Conservation (phyloP, 92 coral and sea anemone genomes). For the Meandrina meandrites region DNA sequence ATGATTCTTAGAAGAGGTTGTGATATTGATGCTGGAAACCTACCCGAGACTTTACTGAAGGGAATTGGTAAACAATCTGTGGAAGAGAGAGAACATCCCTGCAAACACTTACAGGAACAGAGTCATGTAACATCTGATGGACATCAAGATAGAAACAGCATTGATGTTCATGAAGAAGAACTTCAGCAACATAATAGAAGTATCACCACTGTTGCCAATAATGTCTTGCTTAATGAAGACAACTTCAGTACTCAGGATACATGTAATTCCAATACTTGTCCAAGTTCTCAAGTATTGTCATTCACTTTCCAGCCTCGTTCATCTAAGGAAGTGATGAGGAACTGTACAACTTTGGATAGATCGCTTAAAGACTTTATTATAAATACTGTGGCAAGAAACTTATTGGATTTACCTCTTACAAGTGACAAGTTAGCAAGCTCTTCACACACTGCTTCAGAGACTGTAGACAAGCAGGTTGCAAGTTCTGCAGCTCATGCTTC, state of each 20-base stretch:
- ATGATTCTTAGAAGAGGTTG: conserved; percentile 77
- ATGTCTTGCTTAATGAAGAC: neutral
- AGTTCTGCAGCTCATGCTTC: neutral
- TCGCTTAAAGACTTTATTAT: conserved; percentile 72
- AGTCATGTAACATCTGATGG: neutral
- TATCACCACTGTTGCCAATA: neutral
- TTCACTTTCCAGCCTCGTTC: conserved; percentile 68
- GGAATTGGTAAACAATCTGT: neutral
- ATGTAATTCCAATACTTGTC: neutral
- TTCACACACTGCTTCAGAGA: conserved; percentile 6
- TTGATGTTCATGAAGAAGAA: neutral
- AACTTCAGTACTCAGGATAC: neutral
- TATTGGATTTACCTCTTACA: conserved; percentile 42
- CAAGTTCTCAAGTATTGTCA: neutral
- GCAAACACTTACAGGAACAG: neutral
- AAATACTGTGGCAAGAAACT: conserved; percentile 72
- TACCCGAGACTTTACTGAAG: neutral
- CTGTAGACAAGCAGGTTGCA: neutral
- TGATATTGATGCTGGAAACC: conserved; percentile 49
- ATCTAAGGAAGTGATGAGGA: conserved; percentile 66
- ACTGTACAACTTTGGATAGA: conserved; percentile 78
- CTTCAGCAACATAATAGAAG: conserved; percentile 3
- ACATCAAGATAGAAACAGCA: neutral
- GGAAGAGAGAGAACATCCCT: neutral
- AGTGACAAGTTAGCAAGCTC: neutral